phyloP scores from a whole-genome alignment of 2,797 vertebrate genomes.

The Myotis myotis region DNA sequence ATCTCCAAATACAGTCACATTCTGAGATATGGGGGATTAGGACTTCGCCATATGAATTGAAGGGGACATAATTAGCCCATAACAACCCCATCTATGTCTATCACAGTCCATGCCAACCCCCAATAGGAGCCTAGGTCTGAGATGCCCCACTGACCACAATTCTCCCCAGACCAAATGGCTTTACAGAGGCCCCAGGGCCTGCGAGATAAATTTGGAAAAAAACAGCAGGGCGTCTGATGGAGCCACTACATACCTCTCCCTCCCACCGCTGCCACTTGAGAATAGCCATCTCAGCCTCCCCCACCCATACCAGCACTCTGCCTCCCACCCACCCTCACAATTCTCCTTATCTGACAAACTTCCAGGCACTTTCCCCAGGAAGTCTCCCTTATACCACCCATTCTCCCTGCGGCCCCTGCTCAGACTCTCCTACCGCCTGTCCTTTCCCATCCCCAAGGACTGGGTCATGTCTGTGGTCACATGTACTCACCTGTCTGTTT shows the following conservation, averaged over 20 bases:
- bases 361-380: not conserved
- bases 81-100: not conserved
- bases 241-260: fast-evolving
- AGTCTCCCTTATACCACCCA: not conserved
- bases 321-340: fast-evolving
- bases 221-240: fast-evolving
- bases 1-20: not conserved
- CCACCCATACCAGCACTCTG: fast-evolving
- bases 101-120: not conserved
- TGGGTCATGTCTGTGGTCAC: no score
- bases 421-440: fast-evolving
- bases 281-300: not conserved
- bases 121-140: not conserved
- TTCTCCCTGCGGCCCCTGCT: not conserved
- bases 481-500: no score
- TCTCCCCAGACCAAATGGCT: not conserved
- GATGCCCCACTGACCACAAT: fast-evolving
- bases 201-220: fast-evolving
- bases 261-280: no score
- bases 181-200: not conserved
- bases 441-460: not conserved
- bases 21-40: not conserved
- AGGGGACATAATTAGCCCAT: not conserved
- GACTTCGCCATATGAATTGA: not conserved
- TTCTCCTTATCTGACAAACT: not conserved